A percentile compares a stretch with the other conserved stretches of the same genome.
phyloP scores from a whole-genome alignment of 1,140 invertebrate genomes.

The Steinernema khuongi region DNA sequence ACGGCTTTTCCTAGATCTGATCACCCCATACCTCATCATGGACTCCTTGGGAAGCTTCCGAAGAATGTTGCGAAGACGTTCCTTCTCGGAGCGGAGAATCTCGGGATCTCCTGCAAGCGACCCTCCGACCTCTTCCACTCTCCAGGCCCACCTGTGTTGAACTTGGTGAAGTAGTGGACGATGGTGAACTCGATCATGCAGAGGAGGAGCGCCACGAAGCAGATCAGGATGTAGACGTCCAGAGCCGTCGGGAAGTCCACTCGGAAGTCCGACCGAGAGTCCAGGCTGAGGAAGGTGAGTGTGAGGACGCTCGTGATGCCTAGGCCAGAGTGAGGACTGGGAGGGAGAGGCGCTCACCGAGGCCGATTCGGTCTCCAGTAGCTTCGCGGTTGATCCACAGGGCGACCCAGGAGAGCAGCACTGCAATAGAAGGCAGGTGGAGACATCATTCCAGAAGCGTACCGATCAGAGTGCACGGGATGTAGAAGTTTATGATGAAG shows the following conservation, averaged over 20 bases:
- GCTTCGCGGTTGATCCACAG: slow-evolving; percentile 76
- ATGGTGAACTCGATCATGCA: slow-evolving; percentile 40
- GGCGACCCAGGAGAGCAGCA: slow-evolving; percentile 88
- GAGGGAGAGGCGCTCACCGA: slow-evolving; percentile 62
- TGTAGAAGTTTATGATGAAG: slow-evolving; percentile 84
- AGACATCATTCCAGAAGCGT: not conserved
- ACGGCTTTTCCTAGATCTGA: not conserved
- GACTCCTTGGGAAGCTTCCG: slow-evolving; percentile 30
- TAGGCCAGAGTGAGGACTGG: not conserved
- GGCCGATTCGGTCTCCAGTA: slow-evolving; percentile 65
- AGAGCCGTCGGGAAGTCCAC: slow-evolving; percentile 97
- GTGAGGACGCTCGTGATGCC: slow-evolving; percentile 39
- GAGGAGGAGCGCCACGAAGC: slow-evolving; percentile 89
- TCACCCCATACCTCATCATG: not conserved
- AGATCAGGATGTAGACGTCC: slow-evolving; percentile 96
- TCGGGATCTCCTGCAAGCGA: slow-evolving; percentile 18
- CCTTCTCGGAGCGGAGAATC: slow-evolving; percentile 27
- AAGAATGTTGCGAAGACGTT: slow-evolving; percentile 32
- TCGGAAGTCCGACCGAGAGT: slow-evolving; percentile 64
- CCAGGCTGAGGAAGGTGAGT: slow-evolving; percentile 18
- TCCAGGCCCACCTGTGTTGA: slow-evolving; percentile 36
- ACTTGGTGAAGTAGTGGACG: slow-evolving; percentile 41
- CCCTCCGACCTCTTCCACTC: slow-evolving; percentile 14
- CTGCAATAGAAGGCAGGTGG: not conserved
- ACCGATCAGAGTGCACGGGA: slow-evolving; percentile 83